Evolutionary conservation across 1,140 invertebrate genomes (phyloP), one percentile per base, ranked within the genome.

Genomic region (Gyrodactylus salaris): DNA sequence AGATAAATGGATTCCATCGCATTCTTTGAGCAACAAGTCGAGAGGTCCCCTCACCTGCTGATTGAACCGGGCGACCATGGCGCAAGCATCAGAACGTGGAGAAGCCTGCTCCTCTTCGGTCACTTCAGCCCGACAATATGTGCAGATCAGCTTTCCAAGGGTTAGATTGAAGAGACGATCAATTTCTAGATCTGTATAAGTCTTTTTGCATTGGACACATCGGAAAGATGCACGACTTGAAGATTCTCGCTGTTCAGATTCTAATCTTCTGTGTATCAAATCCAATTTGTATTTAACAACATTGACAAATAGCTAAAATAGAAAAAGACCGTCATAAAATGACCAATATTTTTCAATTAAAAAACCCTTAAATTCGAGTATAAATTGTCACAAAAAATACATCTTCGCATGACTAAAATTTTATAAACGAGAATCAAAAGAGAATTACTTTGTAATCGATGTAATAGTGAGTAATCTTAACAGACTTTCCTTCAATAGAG

Each of bases 381-480:
- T 27, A 25, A 34, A 68, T 76, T n/a, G n/a, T n/a, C n/a, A n/a
- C n/a, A n/a, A n/a, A n/a, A n/a, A n/a, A n/a, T n/a, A n/a, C n/a
- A n/a, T n/a, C n/a, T n/a, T n/a, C n/a, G n/a, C n/a, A n/a, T n/a
- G n/a, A n/a, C n/a, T n/a, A n/a, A n/a, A n/a, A n/a, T n/a, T n/a
- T n/a, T n/a, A n/a, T n/a, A n/a, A n/a, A n/a, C n/a, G n/a, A n/a
- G n/a, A n/a, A n/a, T n/a, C n/a, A n/a, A n/a, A n/a, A n/a, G n/a
- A n/a, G n/a, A n/a, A n/a, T 54, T 78, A 86, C 85, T 79, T 91
- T 91, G 79, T 94, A 95, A 81, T 93, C 93, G 75, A 96, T 94
- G 78, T 91, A 95, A 80, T 94, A 95, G 81, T 94, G 95, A 79
- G 93, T 94, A 7, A 94, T 89, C 84, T 91, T 89, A 77, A 91